phyloP scores from a whole-genome alignment of 2,888 invertebrate genomes.

The Drosophila villosipedis region DNA sequence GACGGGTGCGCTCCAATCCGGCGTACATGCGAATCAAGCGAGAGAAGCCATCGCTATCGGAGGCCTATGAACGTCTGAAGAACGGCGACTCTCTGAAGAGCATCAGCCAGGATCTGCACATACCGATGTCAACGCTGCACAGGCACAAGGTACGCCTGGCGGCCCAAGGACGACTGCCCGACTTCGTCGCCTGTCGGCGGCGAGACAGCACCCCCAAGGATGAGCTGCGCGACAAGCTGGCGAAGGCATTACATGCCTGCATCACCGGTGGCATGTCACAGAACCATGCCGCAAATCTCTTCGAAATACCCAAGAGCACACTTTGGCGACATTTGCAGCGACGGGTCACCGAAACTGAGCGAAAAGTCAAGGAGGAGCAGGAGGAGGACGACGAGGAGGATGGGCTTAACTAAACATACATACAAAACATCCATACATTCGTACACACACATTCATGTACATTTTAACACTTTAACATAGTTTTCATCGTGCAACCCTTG shows the following conservation, averaged over 20 bases:
- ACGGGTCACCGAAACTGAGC: constrained; percentile 64
- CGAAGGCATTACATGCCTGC: constrained; percentile 84
- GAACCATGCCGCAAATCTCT: constrained; percentile 84
- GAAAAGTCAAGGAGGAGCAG: constrained; percentile 64
- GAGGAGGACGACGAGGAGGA: constrained; percentile 67
- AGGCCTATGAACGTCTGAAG: constrained; percentile 83
- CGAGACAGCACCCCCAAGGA: constrained; percentile 84
- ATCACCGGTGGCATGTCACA: constrained; percentile 84
- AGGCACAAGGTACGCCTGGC: constrained; percentile 84
- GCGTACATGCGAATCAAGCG: constrained; percentile 83
- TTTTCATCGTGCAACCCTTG: constrained; percentile 6
- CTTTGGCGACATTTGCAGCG: constrained; percentile 85
- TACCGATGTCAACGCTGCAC: constrained; percentile 85
- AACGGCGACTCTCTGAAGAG: constrained; percentile 84
- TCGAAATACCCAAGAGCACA: constrained; percentile 85
- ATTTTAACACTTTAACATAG: constrained; percentile 35
- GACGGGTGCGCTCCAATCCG: constrained; percentile 83
- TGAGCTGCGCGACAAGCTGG: constrained; percentile 82
- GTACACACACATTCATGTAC: constrained; percentile 22
- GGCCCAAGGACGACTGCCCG: constrained; percentile 83
- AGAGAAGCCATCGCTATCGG: constrained; percentile 82
- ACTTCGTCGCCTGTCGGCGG: constrained; percentile 82
- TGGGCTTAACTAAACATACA: constrained; percentile 33
- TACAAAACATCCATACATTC: constrained; percentile 16
- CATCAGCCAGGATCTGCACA: constrained; percentile 84